A percentile compares a stretch with the other conserved stretches of the same genome.
These are phyloP conservation scores for Myotis myotis DNA, from an alignment of 2,797 vertebrate species.

Conservation along the genomic window DNA sequence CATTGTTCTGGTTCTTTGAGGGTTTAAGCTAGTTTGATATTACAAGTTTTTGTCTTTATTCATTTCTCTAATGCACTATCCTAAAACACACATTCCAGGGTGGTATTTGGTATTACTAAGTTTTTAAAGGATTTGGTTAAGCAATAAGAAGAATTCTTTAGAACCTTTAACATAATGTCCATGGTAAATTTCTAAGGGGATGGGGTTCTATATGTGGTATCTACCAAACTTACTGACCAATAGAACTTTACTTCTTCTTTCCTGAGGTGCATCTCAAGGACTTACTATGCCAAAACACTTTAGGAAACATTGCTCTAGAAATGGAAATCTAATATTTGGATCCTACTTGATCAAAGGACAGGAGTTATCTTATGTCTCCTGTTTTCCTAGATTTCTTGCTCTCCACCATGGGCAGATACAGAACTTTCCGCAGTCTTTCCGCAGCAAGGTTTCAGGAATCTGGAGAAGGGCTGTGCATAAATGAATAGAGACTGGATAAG, in stretches of 20 bases:
- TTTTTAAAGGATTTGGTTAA: conserved; percentile 22
- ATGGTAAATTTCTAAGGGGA: neutral
- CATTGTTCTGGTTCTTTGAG: conserved; percentile 29
- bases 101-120: neutral
- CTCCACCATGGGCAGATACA: neutral
- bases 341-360: neutral
- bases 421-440: neutral
- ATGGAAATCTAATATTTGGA: neutral
- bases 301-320: neutral
- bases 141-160: conserved; percentile 32
- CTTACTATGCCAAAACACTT: neutral
- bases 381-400: neutral
- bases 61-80: neutral
- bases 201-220: neutral
- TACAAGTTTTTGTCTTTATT: conserved; percentile 1
- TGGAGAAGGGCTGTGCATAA: no score
- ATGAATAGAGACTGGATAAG: no score
- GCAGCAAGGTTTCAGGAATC: no score
- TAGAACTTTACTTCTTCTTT: neutral
- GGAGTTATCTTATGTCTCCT: neutral
- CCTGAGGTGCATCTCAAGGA: neutral
- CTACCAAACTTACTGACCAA: neutral
- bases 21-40: conserved; percentile 5
- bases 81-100: neutral
- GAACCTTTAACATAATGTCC: neutral